Base-by-base conservation (phyloP, 1,140 invertebrate genomes). In the Drosophila dunni region DNA sequence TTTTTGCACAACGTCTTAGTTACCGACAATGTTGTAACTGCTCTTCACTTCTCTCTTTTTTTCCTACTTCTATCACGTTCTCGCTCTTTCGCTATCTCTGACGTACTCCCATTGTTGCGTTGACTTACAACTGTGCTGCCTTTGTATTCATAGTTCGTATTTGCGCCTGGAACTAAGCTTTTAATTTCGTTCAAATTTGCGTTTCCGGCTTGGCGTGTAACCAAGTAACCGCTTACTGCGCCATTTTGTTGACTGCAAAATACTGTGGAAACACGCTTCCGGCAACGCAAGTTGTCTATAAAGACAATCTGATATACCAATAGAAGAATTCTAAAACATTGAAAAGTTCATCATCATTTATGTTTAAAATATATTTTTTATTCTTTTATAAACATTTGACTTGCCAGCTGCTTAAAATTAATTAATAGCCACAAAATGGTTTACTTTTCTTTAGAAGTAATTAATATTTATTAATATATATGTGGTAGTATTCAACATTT, bases 161-260 rank as follows among this genome's bases (percentile, higher is more conserved):
- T 56, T 74, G 64, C n/a, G 36, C 36, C 42, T 34, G 50, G 10
- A 48, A 60, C 50, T 61, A 46, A 17, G 64, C 64, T 74, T 68
- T 69, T 62, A 74, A 74, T 69, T 74, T 74, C 65, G 57, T 69
- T 74, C 57, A 74, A 74, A 69, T 74, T 69, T 57, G 71, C 66
- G 44, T 57, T 64, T 69, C 66, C 66, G 50, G 8, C 51, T 70
- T 63, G 66, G 58, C 60, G 58, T 57, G 60, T 45, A 70, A 70
- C 72, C 72, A 64, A 58, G 60, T 44, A 70, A 75, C 66, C 45
- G 66, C 60, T 63, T 63, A 57, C 50, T 50, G 8, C 38, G 29
- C 36, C 62, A 64, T 29, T 63, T 54, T 62, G 38, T 53, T 58
- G 8, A 42, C 42, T 38, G 15, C 51, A 29, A 20, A 62, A 62